phyloP scores from a whole-genome alignment of 2,797 vertebrate genomes.

The Pseudochaenichthys georgianus region DNA sequence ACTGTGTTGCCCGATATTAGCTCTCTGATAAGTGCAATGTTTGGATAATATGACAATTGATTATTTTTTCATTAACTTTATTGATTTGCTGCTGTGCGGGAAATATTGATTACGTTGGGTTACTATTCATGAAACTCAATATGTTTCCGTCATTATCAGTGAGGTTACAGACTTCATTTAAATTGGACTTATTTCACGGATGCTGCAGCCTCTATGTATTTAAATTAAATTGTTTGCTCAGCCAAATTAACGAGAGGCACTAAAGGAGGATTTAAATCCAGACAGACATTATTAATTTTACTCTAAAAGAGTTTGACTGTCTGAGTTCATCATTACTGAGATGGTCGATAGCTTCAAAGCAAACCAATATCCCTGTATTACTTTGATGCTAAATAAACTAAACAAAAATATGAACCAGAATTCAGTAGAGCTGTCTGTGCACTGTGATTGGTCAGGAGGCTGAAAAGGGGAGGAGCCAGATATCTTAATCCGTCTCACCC shows the following conservation, averaged over 20 bases:
- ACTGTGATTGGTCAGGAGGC: constrained; percentile 20
- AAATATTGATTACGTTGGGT: not conserved
- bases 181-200: not conserved
- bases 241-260: too few species aligned
- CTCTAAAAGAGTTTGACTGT: too few species aligned
- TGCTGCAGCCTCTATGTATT: not conserved
- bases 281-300: too few species aligned
- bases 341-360: too few species aligned
- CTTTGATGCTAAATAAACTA: not conserved
- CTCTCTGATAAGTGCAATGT: not conserved
- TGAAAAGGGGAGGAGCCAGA: constrained; percentile 11
- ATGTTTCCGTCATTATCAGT: not conserved
- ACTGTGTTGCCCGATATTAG: not conserved
- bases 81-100: not conserved
- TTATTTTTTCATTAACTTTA: not conserved
- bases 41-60: not conserved
- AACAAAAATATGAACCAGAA: not conserved
- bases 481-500: constrained; percentile 5
- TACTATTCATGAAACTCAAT: not conserved
- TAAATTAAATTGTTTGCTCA: too few species aligned
- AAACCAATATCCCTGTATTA: not conserved
- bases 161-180: not conserved
- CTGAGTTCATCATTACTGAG: too few species aligned
- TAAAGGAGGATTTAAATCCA: too few species aligned
- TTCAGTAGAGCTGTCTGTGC: not conserved